These are phyloP conservation scores for Uloborus plumipes DNA, from an alignment of 2,888 invertebrate species.

Conservation along the genomic window DNA sequence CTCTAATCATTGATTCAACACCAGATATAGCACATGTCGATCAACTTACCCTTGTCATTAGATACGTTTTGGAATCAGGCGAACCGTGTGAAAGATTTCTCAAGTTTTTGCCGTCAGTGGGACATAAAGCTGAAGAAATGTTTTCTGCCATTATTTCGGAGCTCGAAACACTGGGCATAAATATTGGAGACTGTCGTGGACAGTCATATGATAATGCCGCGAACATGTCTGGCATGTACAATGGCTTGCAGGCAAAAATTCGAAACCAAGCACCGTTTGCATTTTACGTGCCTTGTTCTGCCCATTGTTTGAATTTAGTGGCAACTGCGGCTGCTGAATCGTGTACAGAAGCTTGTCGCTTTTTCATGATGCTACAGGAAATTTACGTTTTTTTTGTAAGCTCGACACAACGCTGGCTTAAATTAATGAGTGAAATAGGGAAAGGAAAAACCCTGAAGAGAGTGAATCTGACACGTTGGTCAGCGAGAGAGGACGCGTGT, in stretches of 20 bases:
- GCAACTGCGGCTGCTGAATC: background rate
- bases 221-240: conserved; percentile 12
- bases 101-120: background rate
- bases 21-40: background rate
- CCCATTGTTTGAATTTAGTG: conserved; percentile 4
- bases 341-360: background rate
- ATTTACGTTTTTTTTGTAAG: background rate
- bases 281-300: conserved; percentile 7
- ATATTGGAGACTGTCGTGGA: conserved; percentile 1
- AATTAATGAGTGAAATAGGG: background rate
- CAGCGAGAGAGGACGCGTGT: background rate
- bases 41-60: background rate
- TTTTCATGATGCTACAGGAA: background rate
- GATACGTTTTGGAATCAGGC: conserved; percentile 1
- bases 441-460: background rate
- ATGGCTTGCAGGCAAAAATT: conserved; percentile 6
- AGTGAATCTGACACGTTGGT: background rate
- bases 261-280: background rate
- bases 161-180: background rate
- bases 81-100: conserved; percentile 7
- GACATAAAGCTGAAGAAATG: background rate
- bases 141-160: background rate
- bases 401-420: background rate
- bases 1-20: conserved; percentile 6
- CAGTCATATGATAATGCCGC: conserved; percentile 18